phyloP scores from a whole-genome alignment of 92 coral and sea anemone genomes.

The Bergia puertoricense region DNA sequence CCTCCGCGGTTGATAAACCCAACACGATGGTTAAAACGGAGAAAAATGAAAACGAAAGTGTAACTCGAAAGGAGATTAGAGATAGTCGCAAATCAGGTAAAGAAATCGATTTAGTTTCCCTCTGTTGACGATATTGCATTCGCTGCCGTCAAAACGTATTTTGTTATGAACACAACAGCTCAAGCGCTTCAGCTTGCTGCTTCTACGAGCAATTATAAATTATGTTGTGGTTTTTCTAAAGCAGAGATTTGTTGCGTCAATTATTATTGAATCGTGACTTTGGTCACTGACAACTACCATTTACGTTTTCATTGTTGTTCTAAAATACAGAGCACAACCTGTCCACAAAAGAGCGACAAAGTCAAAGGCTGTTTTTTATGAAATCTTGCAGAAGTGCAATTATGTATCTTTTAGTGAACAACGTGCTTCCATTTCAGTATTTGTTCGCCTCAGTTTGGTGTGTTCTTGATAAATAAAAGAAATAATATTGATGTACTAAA shows the following conservation, averaged over 20 bases:
- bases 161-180: background rate
- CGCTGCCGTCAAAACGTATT: background rate
- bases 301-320: background rate
- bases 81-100: conserved; percentile 29
- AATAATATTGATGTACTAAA: too few species aligned
- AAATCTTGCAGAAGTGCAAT: background rate
- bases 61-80: background rate
- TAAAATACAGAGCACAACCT: background rate
- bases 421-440: background rate
- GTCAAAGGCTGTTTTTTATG: background rate
- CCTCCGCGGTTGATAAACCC: conserved; percentile 3
- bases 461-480: too few species aligned
- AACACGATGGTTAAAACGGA: background rate
- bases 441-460: background rate
- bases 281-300: background rate
- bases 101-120: background rate
- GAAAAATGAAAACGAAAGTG: background rate
- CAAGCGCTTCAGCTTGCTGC: background rate
- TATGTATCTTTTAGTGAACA: background rate
- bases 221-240: background rate
- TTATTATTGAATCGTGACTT: background rate
- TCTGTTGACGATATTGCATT: background rate
- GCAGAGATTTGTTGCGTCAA: background rate
- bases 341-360: background rate
- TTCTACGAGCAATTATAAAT: too few species aligned